Evolutionary conservation across 2,888 invertebrate genomes (phyloP).

Genomic region (Lydus trimaculatus): DNA sequence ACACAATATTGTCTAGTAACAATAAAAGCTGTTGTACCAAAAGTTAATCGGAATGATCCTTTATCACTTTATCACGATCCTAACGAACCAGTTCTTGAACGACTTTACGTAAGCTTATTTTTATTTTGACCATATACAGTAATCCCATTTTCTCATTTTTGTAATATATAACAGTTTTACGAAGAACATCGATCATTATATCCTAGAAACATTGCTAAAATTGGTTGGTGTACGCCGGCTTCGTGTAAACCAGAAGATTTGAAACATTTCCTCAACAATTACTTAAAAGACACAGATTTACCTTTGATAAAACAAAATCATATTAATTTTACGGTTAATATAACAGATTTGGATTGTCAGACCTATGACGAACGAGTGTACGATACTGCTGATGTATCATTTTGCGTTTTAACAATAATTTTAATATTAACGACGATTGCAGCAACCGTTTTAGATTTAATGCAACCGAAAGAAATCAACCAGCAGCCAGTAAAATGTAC

Average conservation of each 20-base stretch:
- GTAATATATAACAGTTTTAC: background rate
- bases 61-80: slow-evolving; percentile 46
- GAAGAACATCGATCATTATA: background rate
- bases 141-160: too few species aligned
- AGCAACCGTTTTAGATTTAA: slow-evolving; percentile 53
- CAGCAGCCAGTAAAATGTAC: slow-evolving; percentile 40
- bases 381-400: slow-evolving; percentile 51
- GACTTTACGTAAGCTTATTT: slow-evolving; percentile 58
- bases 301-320: slow-evolving; percentile 47
- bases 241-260: slow-evolving; percentile 45
- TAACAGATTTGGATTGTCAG: slow-evolving; percentile 48
- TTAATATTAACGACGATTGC: slow-evolving; percentile 49
- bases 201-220: slow-evolving; percentile 40
- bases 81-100: slow-evolving; percentile 48
- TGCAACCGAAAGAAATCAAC: slow-evolving; percentile 20
- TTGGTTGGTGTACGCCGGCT: slow-evolving; percentile 50
- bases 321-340: slow-evolving; percentile 45
- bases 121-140: too few species aligned
- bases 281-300: slow-evolving; percentile 42
- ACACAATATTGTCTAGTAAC: slow-evolving; percentile 56
- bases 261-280: slow-evolving; percentile 39
- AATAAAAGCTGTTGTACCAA: slow-evolving; percentile 45
- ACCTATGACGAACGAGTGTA: slow-evolving; percentile 46
- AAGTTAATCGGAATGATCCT: slow-evolving; percentile 44
- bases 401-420: slow-evolving; percentile 51